Evolutionary conservation across 2,888 invertebrate genomes (phyloP).

Genomic region (Trichogramma dendrolimi): DNA sequence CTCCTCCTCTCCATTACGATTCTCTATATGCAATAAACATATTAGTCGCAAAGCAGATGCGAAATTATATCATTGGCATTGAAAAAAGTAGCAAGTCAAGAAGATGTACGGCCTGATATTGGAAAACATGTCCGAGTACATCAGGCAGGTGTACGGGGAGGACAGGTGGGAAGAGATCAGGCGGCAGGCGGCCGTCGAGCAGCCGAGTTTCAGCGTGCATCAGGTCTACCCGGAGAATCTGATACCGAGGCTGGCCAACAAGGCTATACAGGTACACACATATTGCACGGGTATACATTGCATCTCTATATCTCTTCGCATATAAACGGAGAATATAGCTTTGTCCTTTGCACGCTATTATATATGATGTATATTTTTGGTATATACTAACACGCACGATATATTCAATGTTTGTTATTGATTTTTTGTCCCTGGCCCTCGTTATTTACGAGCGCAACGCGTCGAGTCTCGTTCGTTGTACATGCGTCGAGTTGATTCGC

Average conservation of each 20-base stretch:
- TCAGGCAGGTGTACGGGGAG: conserved; percentile 89
- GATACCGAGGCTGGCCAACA: conserved; percentile 78
- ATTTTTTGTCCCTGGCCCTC: background rate
- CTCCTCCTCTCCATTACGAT: no score
- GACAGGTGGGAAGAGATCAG: conserved; percentile 91
- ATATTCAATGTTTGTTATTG: background rate
- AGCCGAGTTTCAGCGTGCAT: conserved; percentile 83
- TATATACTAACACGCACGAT: background rate
- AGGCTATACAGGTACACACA: conserved; percentile 71
- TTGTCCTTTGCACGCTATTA: no score
- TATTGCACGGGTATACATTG: no score
- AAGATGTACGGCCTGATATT: conserved; percentile 92
- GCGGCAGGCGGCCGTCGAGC: conserved; percentile 78
- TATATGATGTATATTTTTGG: background rate
- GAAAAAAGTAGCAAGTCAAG: conserved; percentile 9
- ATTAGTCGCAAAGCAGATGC: no score
- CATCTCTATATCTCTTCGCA: no score
- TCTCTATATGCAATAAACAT: no score
- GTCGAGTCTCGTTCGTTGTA: background rate
- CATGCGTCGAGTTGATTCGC: conserved; percentile 24
- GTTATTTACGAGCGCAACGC: background rate
- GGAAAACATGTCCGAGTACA: conserved; percentile 90
- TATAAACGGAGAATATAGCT: no score
- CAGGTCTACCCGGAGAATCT: conserved; percentile 90
- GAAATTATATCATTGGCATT: no score